A percentile compares a stretch with the other conserved stretches of the same genome.
phyloP scores from a whole-genome alignment of 2,888 invertebrate species.

The Acleris sparsana region DNA sequence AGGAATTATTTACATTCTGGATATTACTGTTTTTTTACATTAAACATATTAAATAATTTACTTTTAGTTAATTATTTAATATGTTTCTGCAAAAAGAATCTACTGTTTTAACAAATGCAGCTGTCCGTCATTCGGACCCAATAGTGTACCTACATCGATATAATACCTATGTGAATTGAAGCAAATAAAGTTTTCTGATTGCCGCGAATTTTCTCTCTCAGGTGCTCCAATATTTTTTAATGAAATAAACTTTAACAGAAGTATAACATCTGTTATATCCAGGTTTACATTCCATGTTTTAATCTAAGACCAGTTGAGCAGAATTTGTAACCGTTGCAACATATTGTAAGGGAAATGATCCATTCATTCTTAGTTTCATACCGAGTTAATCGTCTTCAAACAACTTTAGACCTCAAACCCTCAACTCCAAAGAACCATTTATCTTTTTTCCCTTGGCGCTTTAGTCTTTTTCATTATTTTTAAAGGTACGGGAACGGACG shows the following conservation, averaged over 20 bases:
- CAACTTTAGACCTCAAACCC: conserved; percentile 48
- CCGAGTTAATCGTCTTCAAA: conserved; percentile 48
- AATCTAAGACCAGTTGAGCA: conserved; percentile 53
- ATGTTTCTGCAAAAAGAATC: too few relatives aligned
- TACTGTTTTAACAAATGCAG: too few relatives aligned
- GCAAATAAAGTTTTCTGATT: conserved; percentile 46
- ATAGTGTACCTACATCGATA: conserved; percentile 50
- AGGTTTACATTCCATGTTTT: conserved; percentile 31
- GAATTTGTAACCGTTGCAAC: conserved; percentile 72
- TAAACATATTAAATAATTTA: too few relatives aligned
- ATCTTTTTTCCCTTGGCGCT: conserved; percentile 37
- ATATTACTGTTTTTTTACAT: too few relatives aligned
- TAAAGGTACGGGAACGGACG: conserved; percentile 73
- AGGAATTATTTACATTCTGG: not conserved
- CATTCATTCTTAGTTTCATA: conserved; percentile 78
- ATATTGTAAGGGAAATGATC: conserved; percentile 79
- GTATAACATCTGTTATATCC: not conserved
- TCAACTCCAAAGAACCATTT: conserved; percentile 40
- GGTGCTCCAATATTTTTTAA: not conserved
- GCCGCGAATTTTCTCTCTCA: conserved; percentile 6
- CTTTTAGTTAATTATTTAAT: too few relatives aligned
- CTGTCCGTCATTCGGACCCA: conserved; percentile 52
- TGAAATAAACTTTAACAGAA: too few relatives aligned
- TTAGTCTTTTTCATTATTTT: conserved; percentile 48
- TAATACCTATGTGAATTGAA: conserved; percentile 47